Evolutionary conservation across 2,113 vertebrate genomes (phyloP).

Genomic region (Ondatra zibethicus): DNA sequence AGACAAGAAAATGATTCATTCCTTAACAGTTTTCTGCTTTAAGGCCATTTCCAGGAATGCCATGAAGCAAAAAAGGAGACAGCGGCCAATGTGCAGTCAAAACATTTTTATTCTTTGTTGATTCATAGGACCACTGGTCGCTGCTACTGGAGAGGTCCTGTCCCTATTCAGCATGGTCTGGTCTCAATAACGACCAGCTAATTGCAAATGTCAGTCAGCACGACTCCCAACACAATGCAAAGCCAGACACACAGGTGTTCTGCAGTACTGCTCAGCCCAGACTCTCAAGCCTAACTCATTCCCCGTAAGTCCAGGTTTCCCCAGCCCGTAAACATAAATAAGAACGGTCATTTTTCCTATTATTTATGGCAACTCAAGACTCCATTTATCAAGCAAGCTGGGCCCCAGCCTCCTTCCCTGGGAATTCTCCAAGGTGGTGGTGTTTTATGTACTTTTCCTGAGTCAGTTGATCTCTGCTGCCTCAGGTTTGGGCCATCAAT

Average conservation of each 20-base stretch:
- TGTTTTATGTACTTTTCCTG: conserved; percentile 64
- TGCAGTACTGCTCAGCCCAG: not conserved
- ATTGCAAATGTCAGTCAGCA: conserved; percentile 22
- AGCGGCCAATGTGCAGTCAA: not conserved
- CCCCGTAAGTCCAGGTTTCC: not conserved
- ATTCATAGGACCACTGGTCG: not conserved
- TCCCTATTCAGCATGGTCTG: not conserved
- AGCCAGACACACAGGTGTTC: not conserved
- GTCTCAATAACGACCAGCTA: not conserved
- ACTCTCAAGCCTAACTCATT: conserved; percentile 54
- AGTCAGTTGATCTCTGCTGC: conserved; percentile 59
- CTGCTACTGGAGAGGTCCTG: not conserved
- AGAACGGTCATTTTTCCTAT: conserved; percentile 55
- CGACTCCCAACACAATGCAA: not conserved
- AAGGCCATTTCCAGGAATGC: conserved; percentile 51
- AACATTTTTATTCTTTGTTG: not conserved
- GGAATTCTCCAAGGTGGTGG: conserved; percentile 60
- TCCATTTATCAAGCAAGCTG: conserved; percentile 51
- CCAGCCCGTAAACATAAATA: conserved; percentile 62
- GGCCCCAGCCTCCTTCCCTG: not conserved
- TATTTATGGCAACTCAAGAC: conserved; percentile 58
- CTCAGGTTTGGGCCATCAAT: not conserved
- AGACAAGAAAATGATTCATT: conserved; percentile 11
- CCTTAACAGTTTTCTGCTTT: conserved; percentile 1
- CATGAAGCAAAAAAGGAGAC: not conserved